Evolutionary conservation across 2,113 vertebrate genomes (phyloP).

Genomic region (Pitta sordida): DNA sequence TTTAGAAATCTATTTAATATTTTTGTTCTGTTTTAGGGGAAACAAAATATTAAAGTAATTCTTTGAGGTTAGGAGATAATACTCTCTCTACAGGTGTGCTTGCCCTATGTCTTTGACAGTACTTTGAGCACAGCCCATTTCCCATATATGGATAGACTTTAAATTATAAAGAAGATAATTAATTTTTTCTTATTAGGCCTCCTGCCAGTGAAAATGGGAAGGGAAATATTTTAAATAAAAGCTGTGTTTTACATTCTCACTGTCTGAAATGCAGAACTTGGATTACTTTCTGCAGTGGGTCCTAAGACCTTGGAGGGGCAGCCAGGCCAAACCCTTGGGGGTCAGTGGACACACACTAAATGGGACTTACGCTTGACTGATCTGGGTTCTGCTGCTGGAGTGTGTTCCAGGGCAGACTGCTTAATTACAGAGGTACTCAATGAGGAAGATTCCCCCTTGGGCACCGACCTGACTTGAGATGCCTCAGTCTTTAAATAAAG

Average conservation of each 20-base stretch:
- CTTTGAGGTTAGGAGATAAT: not conserved
- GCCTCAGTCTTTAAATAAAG: not conserved
- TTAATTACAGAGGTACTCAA: not conserved
- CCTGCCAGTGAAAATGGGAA: not conserved
- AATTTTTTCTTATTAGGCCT: not conserved
- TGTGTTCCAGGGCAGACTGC: not conserved
- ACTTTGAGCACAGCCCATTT: not conserved
- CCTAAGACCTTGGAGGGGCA: not conserved
- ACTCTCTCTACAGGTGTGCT: not conserved
- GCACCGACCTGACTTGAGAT: not conserved
- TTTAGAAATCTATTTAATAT: not conserved
- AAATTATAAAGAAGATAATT: not conserved
- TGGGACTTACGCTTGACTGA: not conserved
- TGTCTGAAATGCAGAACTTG: not conserved
- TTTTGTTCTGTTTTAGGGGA: not conserved
- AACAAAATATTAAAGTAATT: not conserved
- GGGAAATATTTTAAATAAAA: not conserved
- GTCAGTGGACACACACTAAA: fast-evolving
- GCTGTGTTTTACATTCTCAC: not conserved
- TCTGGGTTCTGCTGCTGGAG: not conserved
- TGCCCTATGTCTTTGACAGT: not conserved
- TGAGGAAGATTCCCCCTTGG: not conserved
- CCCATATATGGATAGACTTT: not conserved
- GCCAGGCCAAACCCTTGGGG: fast-evolving
- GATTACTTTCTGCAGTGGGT: not conserved